Base-by-base conservation (phyloP, 2,888 invertebrate species). In the Camptogramma bilineatum region DNA sequence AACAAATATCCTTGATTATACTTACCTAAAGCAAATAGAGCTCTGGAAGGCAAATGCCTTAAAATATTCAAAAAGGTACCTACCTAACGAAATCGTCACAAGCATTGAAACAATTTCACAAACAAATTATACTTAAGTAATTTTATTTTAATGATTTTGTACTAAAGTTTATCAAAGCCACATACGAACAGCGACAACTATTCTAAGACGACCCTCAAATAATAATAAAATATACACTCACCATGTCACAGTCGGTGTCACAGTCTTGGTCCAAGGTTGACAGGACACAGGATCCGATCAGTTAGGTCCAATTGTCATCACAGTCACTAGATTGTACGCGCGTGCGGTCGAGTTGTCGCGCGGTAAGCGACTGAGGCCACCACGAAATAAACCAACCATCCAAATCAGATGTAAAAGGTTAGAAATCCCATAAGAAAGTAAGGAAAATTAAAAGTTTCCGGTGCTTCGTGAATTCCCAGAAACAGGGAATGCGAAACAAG, bases 261-360 rank as follows among this genome's bases (percentile, higher is more conserved):
- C 50, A 55, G 48, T 57, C 19, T 44, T 57, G 54, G 66, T 64
- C 42, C 61, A 68, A 69, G 65, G 62, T 62, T 67, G 60, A 39
- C 62, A 61, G 64, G 66, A 57, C 63, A 60, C 69, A 66, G 62
- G 64, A 62, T 70, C 67, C 68, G 63, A 65, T 70, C 50, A 85
- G 79, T 79, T 84, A 91, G 88, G 84, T 85, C 81, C 86, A 90
- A 88, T 86, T 81, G 82, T 78, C 84, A 86, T 85, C 82, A 84
- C 88, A 79, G 34, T 58, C 58, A 56, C 63, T 62, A 46, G 61
- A 72, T 67, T 69, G 61, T 72, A 78, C 84, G 82, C 86, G 83
- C 87, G 84, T 75, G 78, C 79, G 72, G 62, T 66, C 78, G 73
- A 74, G 67, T 52, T 73, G 80, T 77, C 83, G 82, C 77, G 75